These are phyloP conservation scores for Xenopus borealis DNA, from an alignment of 2,113 vertebrate species.

Conservation along the genomic window DNA sequence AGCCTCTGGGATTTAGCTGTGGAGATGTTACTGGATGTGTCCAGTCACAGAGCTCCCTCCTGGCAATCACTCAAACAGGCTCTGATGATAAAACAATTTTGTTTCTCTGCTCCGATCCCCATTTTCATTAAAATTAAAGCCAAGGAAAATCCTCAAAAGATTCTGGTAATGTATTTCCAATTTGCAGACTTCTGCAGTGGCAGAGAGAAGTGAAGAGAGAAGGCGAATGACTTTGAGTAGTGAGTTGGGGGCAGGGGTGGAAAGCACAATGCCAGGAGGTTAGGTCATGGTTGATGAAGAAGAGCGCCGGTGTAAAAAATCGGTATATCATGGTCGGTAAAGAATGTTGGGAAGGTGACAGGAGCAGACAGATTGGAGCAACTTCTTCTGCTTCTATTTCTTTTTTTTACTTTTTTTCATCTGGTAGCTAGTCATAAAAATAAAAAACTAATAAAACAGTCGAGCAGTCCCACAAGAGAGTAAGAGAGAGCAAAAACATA, in stretches of 20 bases:
- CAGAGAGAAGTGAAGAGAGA: conserved; percentile 14
- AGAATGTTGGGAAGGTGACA: neutral
- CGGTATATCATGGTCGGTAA: neutral
- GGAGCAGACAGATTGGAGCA: neutral
- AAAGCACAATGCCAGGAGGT: neutral
- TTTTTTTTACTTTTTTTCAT: conserved; percentile 15
- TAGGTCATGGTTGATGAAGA: no score
- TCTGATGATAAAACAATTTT: conserved; percentile 54
- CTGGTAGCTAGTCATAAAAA: conserved; percentile 36
- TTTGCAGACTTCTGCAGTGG: conserved; percentile 25
- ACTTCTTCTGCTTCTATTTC: neutral
- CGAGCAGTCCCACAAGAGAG: conserved; percentile 32
- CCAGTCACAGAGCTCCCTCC: conserved; percentile 34
- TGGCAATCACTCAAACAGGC: conserved; percentile 52
- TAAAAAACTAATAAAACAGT: conserved; percentile 39
- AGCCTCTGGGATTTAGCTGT: conserved; percentile 48
- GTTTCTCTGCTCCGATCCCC: conserved; percentile 41
- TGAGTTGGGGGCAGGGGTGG: neutral
- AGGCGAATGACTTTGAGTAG: conserved; percentile 31
- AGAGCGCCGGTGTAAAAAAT: neutral
- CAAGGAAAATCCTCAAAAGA: conserved; percentile 48
- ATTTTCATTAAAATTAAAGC: conserved; percentile 60
- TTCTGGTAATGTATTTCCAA: conserved; percentile 48
- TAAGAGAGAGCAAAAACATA: conserved; percentile 21
- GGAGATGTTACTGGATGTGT: conserved; percentile 33